Evolutionary conservation across 2,888 invertebrate genomes (phyloP).

Genomic region (Nomada fucata): DNA sequence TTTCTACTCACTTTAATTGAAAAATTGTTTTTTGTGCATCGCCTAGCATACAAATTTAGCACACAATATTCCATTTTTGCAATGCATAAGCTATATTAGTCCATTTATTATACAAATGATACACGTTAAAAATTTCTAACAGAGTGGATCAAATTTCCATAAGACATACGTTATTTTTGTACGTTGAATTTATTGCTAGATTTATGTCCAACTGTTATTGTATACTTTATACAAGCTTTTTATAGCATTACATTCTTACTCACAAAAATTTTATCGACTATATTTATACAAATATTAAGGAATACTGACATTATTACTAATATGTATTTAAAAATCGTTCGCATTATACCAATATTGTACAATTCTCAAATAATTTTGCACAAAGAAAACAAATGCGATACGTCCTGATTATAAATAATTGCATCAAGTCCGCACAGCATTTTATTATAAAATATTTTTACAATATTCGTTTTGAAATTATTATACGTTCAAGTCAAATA

Average conservation of each 20-base stretch:
- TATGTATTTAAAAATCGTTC: neutral
- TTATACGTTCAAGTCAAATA: no score
- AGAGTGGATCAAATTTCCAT: neutral
- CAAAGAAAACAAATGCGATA: no score
- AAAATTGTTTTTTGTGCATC: neutral
- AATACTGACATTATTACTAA: slow-evolving; percentile 10
- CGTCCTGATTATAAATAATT: no score
- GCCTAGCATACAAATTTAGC: neutral
- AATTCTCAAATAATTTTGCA: no score
- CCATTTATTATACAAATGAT: neutral
- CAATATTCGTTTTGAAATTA: no score
- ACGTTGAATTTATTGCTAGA: neutral
- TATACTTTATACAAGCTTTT: neutral
- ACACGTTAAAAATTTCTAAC: neutral
- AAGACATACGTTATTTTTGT: neutral
- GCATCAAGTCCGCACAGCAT: no score
- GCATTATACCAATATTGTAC: neutral
- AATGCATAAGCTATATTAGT: neutral
- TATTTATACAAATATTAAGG: slow-evolving; percentile 2
- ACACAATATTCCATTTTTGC: neutral
- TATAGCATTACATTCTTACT: neutral
- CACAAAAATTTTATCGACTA: neutral
- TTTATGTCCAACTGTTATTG: neutral
- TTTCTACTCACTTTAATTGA: neutral
- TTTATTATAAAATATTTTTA: no score